Conservation (phyloP, 2,888 invertebrate species). For the Eristalinus sepulchralis region DNA sequence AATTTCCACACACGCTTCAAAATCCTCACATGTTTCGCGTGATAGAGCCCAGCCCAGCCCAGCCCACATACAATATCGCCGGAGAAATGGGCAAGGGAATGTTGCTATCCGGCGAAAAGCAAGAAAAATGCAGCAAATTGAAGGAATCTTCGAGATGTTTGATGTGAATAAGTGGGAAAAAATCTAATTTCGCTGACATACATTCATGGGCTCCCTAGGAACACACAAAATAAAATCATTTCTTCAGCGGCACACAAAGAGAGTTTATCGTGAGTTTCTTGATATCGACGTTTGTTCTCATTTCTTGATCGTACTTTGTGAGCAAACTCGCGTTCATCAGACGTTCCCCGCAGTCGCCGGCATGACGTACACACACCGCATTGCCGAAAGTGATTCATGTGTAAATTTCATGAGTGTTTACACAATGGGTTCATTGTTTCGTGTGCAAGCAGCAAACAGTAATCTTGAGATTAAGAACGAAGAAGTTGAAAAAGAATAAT, state of each 20-base stretch:
- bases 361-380: not conserved
- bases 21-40: not conserved
- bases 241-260: conserved; percentile 38
- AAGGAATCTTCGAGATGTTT: not conserved
- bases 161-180: conserved; percentile 9
- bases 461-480: conserved; percentile 23
- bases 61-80: not conserved
- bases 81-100: not conserved
- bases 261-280: conserved; percentile 33
- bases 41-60: not conserved
- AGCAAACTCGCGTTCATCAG: not conserved
- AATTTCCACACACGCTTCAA: conserved; percentile 17
- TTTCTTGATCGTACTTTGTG: not conserved
- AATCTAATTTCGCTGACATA: not conserved
- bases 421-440: conserved; percentile 39
- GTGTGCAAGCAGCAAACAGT: not conserved
- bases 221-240: conserved; percentile 1
- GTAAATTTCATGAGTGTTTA: conserved; percentile 14
- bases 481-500: not conserved
- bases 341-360: no score
- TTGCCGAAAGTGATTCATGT: conserved; percentile 23
- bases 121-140: not conserved
- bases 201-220: not conserved
- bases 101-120: not conserved
- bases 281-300: conserved; percentile 28